Conservation (phyloP, 2,113 vertebrate genomes). For the Globicephala melas region DNA sequence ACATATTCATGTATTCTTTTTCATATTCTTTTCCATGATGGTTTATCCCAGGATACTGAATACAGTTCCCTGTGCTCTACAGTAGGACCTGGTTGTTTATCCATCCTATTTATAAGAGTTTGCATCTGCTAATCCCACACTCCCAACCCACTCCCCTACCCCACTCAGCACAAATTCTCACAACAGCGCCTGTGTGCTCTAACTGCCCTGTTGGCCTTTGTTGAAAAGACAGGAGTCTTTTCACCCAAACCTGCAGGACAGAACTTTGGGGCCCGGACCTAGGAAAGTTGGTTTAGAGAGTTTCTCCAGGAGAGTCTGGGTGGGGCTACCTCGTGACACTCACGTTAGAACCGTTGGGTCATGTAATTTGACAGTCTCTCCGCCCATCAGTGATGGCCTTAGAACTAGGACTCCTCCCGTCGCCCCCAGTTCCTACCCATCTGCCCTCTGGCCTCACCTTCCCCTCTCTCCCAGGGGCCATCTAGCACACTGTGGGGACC, state of each 20-base stretch:
- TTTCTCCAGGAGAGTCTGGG: not conserved
- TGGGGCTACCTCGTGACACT: fast-evolving
- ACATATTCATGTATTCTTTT: not conserved
- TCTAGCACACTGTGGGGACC: fast-evolving
- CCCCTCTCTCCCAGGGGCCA: too few species aligned
- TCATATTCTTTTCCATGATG: not conserved
- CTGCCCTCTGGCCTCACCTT: not conserved
- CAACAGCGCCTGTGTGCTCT: not conserved
- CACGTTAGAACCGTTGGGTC: not conserved
- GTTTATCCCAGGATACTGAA: not conserved
- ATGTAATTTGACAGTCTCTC: not conserved
- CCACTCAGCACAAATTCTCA: not conserved
- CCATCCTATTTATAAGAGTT: not conserved
- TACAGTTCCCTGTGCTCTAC: not conserved
- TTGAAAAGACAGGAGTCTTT: too few species aligned
- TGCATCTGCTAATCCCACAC: not conserved
- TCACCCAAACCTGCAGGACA: not conserved
- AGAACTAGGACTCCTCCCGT: not conserved
- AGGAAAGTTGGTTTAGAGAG: not conserved
- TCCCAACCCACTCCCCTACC: not conserved
- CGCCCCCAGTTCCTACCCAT: fast-evolving
- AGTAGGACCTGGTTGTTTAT: not conserved
- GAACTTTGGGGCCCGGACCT: not conserved
- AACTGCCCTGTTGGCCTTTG: not conserved
- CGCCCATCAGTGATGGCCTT: fast-evolving